Conservation (phyloP, 2,113 vertebrate species). For the Callipepla squamata region DNA sequence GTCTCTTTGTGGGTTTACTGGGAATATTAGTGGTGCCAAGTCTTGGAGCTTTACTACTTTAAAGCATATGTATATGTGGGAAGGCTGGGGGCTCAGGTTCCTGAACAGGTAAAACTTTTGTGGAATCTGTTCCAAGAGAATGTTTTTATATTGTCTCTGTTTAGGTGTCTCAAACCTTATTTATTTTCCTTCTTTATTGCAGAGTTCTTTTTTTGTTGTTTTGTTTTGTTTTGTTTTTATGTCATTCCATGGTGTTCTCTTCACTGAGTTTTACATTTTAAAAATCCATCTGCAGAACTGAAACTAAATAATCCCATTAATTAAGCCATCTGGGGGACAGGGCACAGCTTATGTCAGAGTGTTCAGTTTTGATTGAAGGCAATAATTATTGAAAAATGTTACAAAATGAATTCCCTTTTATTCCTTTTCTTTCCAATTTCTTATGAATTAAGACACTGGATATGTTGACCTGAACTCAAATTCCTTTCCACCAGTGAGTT, state of each 20-base stretch:
- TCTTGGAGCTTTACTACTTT: neutral
- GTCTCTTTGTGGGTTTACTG: neutral
- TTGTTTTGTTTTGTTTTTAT: neutral
- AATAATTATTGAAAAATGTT: neutral
- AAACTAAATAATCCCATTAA: neutral
- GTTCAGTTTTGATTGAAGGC: neutral
- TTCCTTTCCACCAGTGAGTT: neutral
- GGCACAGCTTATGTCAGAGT: neutral
- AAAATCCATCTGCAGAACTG: neutral
- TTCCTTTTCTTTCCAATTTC: neutral
- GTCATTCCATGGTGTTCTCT: neutral
- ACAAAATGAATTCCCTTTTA: neutral
- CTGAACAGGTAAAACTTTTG: neutral
- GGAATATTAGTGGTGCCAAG: neutral
- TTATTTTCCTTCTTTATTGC: neutral
- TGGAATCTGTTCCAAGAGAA: neutral
- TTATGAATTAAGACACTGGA: neutral
- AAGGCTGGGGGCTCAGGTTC: accelerated
- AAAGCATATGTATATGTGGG: accelerated
- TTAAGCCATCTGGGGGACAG: neutral
- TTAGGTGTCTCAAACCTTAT: neutral
- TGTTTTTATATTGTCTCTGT: neutral
- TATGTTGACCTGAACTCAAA: neutral
- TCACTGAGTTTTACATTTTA: neutral
- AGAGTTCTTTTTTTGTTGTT: too few species aligned